Percentiles rank a stretch among this genome's conserved stretches.
Evolutionary conservation across 2,113 vertebrate species (phyloP).

Genomic region (Siniperca chuatsi): DNA sequence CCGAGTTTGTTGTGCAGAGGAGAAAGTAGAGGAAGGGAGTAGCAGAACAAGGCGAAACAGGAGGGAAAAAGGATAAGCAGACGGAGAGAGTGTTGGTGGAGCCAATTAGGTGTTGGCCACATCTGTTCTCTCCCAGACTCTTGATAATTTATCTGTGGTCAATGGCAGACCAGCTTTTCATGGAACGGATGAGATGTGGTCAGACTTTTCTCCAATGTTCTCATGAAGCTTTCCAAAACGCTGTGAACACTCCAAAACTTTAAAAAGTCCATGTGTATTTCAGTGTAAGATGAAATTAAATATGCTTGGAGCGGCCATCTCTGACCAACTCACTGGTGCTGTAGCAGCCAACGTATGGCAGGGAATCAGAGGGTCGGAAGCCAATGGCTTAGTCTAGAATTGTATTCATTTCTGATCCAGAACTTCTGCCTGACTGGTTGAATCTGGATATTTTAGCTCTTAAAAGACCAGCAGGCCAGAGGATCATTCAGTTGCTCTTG

Average conservation of each 20-base stretch:
- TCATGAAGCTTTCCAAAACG: constrained; percentile 68
- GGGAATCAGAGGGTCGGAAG: constrained; percentile 31
- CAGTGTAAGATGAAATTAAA: constrained; percentile 51
- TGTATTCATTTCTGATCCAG: constrained; percentile 45
- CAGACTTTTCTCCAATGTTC: constrained; percentile 57
- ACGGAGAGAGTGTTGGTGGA: constrained; percentile 40
- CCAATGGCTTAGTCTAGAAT: constrained; percentile 25
- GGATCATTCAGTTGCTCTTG: constrained; percentile 77
- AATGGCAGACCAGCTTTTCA: constrained; percentile 54
- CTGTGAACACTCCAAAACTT: constrained; percentile 26
- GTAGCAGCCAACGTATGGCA: constrained; percentile 41
- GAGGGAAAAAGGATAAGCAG: constrained; percentile 23
- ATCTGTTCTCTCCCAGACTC: constrained; percentile 67
- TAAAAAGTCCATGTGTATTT: constrained; percentile 30
- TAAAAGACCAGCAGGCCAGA: constrained; percentile 46
- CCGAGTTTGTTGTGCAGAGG: not conserved
- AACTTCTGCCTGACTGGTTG: constrained; percentile 46
- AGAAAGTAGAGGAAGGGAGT: constrained; percentile 29
- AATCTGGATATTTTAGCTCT: constrained; percentile 60
- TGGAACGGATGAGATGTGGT: constrained; percentile 73
- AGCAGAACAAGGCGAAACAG: constrained; percentile 27
- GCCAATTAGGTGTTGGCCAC: constrained; percentile 75
- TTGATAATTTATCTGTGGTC: constrained; percentile 71
- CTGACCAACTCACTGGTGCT: constrained; percentile 23
- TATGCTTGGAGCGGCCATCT: constrained; percentile 39